A percentile compares a stretch with the other conserved stretches of the same genome.
Conservation (phyloP, 2,113 vertebrate genomes). For the Ochotona curzoniae region DNA sequence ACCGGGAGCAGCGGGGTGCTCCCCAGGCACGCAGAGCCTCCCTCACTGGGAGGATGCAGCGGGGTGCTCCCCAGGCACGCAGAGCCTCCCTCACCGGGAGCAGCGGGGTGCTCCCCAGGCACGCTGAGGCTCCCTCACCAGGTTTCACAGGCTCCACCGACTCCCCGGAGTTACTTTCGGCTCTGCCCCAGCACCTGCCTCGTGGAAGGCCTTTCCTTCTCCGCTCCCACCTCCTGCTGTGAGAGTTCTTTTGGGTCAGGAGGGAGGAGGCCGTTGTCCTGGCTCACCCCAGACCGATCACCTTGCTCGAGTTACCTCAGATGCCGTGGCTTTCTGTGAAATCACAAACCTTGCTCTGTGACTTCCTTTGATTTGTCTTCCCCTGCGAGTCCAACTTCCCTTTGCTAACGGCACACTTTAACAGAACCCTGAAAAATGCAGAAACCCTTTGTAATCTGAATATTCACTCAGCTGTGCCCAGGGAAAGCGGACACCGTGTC, state of each 20-base stretch:
- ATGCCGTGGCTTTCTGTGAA: constrained; percentile 53
- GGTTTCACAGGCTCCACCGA: neutral
- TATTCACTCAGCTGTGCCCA: constrained; percentile 58
- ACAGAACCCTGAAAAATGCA: constrained; percentile 57
- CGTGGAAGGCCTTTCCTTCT: constrained; percentile 5
- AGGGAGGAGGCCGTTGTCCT: constrained; percentile 49
- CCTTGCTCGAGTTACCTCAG: constrained; percentile 66
- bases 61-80: too few relatives aligned
- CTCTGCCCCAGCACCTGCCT: constrained; percentile 33
- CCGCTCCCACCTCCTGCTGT: constrained; percentile 12
- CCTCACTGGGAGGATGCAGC: neutral
- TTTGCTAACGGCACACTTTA: constrained; percentile 65
- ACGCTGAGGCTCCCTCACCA: constrained; percentile 30
- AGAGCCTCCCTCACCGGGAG: neutral
- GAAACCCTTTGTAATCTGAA: constrained; percentile 79
- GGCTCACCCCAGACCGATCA: constrained; percentile 48
- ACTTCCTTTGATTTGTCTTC: constrained; percentile 70
- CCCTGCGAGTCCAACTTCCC: constrained; percentile 58
- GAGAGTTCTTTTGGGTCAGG: constrained; percentile 46
- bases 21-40: too few relatives aligned
- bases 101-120: too few relatives aligned
- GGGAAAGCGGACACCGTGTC: constrained; percentile 83
- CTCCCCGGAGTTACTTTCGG: constrained; percentile 53
- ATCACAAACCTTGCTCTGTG: constrained; percentile 71
- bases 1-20: too few relatives aligned